These are phyloP conservation scores for Toxonevra muliebris DNA, from an alignment of 2,888 invertebrate genomes.

Conservation along the genomic window DNA sequence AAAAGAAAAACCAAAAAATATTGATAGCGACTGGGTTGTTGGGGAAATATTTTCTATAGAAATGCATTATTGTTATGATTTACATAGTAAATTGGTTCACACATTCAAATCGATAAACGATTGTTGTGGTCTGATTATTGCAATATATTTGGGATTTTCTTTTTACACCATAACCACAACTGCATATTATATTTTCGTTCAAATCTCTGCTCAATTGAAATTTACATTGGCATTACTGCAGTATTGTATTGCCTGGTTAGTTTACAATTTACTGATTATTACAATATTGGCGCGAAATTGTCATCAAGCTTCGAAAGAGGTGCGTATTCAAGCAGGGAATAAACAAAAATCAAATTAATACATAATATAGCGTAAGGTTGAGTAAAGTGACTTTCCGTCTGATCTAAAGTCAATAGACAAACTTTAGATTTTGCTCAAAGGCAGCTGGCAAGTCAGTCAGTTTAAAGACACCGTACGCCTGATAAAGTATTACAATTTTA, in stretches of 20 bases:
- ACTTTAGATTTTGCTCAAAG: no score
- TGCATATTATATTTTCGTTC: slow-evolving; percentile 55
- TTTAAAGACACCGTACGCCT: no score
- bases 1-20: no score
- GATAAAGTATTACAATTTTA: no score
- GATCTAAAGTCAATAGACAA: no score
- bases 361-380: no score
- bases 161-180: slow-evolving; percentile 55
- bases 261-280: slow-evolving; percentile 47
- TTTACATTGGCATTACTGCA: slow-evolving; percentile 48
- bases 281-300: slow-evolving; percentile 50
- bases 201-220: slow-evolving; percentile 48
- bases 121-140: slow-evolving; percentile 52
- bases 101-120: slow-evolving; percentile 52
- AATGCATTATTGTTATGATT: slow-evolving; percentile 51
- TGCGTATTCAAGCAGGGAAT: no score
- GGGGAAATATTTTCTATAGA: slow-evolving; percentile 51
- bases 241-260: slow-evolving; percentile 51
- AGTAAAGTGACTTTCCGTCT: no score
- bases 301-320: slow-evolving; percentile 51
- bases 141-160: slow-evolving; percentile 53
- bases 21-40: slow-evolving; percentile 5
- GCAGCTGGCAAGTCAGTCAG: no score
- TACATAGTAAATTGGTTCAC: slow-evolving; percentile 52
- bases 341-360: no score